Base-by-base conservation (phyloP, 2,888 invertebrate species). In the Drosophila flavopinicola region DNA sequence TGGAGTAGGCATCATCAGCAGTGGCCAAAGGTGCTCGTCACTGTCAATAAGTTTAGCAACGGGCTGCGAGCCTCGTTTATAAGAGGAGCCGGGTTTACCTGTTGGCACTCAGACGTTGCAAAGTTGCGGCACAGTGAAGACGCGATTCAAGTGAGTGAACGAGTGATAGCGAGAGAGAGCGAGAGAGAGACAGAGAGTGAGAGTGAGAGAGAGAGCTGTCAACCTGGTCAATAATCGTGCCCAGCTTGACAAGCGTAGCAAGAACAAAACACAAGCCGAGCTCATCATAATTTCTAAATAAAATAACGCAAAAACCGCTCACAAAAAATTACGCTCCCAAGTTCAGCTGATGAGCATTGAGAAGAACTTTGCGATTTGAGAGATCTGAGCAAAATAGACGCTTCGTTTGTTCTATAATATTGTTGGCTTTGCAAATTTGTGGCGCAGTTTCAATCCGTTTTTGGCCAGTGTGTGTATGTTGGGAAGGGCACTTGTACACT, bases 71-170 rank as follows among this genome's bases (percentile, higher is more conserved):
- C 47, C 38, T 49, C 52, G 73, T 78, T 87, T 89, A 89, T 87
- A 88, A 88, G 78, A 82, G 78, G 88, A 80, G 52, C 76, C 60
- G 71, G 17, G 47, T 65, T 49, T 70, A 88, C 80, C 84, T 78
- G 85, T 75, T 78, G 66, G 51, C 73, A 73, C 75, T 88, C 87
- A 89, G 85, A 88, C 75, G 77, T 67, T 37, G 58, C 71, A 47
- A 72, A 76, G 78, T 65, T 69, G 67, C 45, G 76, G 78, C 56
- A 57, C 71, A 68, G 85, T 75, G 49, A 74, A 78, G 85, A 85
- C 82, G 35, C 49, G 58, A 51, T 54, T 25, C 15, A 48, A 67
- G 57, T 67, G 61, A 60, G 53, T 51, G 29, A 52, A 37, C 24
- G 27, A 45, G 54, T 37, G 17, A 32, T 9, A 17, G 29, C 3